A percentile compares a stretch with the other conserved stretches of the same genome.
phyloP scores from a whole-genome alignment of 2,113 vertebrate species.

The Gulo gulo region DNA sequence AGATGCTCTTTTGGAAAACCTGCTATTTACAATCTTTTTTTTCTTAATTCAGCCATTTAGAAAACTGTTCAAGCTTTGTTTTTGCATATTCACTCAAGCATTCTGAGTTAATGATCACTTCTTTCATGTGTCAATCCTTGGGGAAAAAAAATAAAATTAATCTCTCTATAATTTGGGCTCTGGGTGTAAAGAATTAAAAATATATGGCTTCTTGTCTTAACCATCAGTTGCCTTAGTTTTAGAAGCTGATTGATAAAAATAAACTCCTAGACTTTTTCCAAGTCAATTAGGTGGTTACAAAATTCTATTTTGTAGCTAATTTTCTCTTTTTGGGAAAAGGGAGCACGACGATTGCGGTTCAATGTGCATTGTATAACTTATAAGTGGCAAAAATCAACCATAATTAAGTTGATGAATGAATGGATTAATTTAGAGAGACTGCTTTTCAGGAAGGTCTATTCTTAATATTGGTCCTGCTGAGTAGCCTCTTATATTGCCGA shows the following conservation, averaged over 20 bases:
- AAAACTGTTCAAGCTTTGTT: constrained; percentile 43
- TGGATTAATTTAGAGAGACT: background rate
- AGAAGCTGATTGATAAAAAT: background rate
- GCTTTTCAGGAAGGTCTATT: background rate
- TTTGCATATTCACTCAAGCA: background rate
- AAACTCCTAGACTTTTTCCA: background rate
- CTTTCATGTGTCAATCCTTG: background rate
- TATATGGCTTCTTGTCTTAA: background rate
- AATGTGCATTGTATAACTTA: background rate
- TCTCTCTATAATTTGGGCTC: background rate
- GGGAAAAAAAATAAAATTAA: background rate
- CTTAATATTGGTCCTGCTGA: background rate
- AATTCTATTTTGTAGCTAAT: constrained; percentile 19
- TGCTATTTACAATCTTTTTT: background rate
- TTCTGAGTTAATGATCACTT: constrained; percentile 26
- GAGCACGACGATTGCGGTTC: background rate
- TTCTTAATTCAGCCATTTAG: constrained; percentile 31
- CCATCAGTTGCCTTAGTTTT: background rate
- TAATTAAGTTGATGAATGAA: background rate
- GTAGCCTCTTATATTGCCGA: background rate
- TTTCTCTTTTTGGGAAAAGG: background rate
- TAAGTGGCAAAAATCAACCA: background rate
- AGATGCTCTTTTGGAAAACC: background rate
- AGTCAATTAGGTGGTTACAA: background rate
- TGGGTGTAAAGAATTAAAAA: constrained; percentile 23